Evolutionary conservation across 2,113 vertebrate species (phyloP), one percentile per base, ranked within the genome.

Genomic region (Rhea americana): DNA sequence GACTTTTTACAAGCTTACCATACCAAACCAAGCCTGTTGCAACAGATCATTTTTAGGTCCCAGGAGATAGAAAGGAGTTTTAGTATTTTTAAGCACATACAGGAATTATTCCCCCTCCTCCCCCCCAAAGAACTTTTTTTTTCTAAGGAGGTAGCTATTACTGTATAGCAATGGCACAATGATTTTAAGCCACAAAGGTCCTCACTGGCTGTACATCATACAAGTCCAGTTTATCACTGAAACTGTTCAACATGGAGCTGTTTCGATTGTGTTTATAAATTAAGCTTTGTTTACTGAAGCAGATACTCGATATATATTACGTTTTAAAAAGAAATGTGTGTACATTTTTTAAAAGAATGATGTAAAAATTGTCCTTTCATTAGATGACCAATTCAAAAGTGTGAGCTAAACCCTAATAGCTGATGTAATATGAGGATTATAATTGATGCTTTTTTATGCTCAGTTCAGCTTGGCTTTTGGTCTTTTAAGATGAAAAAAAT

Each of bases 261-360:
- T 97, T 98, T 97, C 94, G 74, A 88, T 97, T 98, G 95, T 97
- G 95, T 97, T 97, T 97, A 97, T 98, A 97, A 97, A 91, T 96
- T 97, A 97, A 97, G 89, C 91, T 97, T 96, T 97, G 94, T 97
- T 97, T 97, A 97, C 91, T 93, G 95, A 97, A 97, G 94, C 94
- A 94, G 91, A 88, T 96, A 96, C 92, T 97, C 96, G 75, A 95
- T 97, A 96, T 97, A 96, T 95, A 97, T 97, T 97, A 97, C 77
- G 61, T 97, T 97, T 97, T 96, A 95, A 94, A 96, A 95, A 96
- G 73, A 95, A 97, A 97, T 85, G 83, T 97, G 96, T 98, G 97
- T 97, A 97, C 96, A 98, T 97, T 98, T 97, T 98, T 97, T 96
- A 97, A 97, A 97, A 91, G 94, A 97, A 97, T 75, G 95, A 95